Percentiles rank a stretch among this genome's conserved stretches.
These are phyloP conservation scores for Epinephelus lanceolatus DNA, from an alignment of 2,113 vertebrate species.

Conservation along the genomic window DNA sequence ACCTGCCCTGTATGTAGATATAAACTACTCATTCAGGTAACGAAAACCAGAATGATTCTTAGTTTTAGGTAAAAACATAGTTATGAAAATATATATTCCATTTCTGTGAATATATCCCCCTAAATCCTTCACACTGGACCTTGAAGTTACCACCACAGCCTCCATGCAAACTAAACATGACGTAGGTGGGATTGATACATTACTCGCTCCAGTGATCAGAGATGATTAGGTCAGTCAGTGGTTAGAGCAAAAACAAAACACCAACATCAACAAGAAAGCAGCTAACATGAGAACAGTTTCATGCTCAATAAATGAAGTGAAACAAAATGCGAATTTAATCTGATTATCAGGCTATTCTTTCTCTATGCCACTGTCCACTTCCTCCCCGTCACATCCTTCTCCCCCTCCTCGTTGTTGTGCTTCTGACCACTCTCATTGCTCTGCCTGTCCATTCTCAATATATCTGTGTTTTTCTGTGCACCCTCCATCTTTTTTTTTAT, in stretches of 20 bases:
- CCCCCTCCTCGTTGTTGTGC: constrained; percentile 7
- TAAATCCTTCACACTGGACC: too few species aligned
- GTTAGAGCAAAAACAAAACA: neutral
- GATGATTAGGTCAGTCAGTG: neutral
- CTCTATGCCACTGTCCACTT: constrained; percentile 1
- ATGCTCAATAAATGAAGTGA: neutral
- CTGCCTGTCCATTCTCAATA: constrained; percentile 82
- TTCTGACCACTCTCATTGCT: constrained; percentile 80
- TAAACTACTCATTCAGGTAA: too few species aligned
- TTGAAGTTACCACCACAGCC: neutral
- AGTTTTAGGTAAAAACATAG: too few species aligned
- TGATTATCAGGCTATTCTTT: neutral
- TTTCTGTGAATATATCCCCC: too few species aligned
- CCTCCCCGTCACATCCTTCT: constrained; percentile 6
- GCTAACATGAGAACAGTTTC: neutral
- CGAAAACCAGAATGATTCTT: too few species aligned
- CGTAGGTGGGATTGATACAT: too few species aligned
- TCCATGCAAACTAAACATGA: neutral
- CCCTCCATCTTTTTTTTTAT: constrained; percentile 61
- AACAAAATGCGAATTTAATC: neutral
- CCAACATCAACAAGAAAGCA: neutral
- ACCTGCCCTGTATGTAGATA: too few species aligned
- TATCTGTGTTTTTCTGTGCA: constrained; percentile 79
- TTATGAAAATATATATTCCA: too few species aligned
- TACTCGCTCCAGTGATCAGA: neutral